phyloP scores from a whole-genome alignment of 2,113 vertebrate genomes.

The Bucco capensis region DNA sequence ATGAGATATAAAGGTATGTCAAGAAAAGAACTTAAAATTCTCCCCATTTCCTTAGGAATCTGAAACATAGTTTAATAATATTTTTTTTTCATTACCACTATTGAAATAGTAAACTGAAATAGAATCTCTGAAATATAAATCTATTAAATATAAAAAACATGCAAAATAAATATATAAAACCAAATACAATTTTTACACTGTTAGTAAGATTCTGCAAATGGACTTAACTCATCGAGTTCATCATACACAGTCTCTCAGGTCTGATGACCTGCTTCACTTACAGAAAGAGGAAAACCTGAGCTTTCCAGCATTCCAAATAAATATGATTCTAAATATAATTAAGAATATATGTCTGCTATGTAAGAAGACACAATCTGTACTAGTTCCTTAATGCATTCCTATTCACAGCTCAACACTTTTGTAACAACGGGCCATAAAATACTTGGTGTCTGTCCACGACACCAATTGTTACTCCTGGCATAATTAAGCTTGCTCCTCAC shows the following conservation, averaged over 20 bases:
- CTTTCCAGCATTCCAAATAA: neutral
- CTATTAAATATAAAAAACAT: neutral
- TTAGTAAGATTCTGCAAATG: neutral
- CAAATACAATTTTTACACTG: neutral
- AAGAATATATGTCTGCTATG: neutral
- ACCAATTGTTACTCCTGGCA: neutral
- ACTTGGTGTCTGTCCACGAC: neutral
- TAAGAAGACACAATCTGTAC: neutral
- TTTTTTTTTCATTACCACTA: neutral
- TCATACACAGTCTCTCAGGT: neutral
- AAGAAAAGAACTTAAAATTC: neutral
- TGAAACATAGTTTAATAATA: neutral
- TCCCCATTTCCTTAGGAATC: neutral
- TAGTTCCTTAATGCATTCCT: neutral
- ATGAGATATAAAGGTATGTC: neutral
- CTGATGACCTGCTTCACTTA: neutral
- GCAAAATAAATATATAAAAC: neutral
- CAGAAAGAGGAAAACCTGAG: neutral
- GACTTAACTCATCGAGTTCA: neutral
- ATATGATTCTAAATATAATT: neutral
- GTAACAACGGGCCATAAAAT: neutral
- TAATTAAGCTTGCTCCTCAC: conserved; percentile 8
- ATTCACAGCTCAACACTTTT: neutral
- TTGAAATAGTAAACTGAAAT: neutral
- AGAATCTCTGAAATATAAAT: neutral